phyloP scores from a whole-genome alignment of 2,797 vertebrate species.

The Cryptoblepharus egeriae region DNA sequence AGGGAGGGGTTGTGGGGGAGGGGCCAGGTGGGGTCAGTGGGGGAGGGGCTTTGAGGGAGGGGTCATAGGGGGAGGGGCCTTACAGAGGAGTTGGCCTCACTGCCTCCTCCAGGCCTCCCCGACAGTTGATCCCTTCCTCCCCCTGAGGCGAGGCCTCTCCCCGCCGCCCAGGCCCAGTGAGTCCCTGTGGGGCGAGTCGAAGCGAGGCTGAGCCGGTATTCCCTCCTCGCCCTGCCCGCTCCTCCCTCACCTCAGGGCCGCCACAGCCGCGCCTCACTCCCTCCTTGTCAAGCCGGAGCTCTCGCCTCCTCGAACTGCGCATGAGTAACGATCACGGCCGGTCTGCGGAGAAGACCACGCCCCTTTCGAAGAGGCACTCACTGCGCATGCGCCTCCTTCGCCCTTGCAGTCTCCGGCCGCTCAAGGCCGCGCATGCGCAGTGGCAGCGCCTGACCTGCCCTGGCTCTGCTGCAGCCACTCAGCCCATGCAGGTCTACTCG shows the following conservation, averaged over 20 bases:
- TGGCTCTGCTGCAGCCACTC: neutral
- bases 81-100: too few relatives aligned
- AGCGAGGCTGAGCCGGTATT: too few relatives aligned
- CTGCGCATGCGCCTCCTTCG: neutral
- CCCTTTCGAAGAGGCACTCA: rapidly evolving
- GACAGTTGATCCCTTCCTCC: neutral
- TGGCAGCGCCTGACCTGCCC: too few relatives aligned
- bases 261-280: neutral
- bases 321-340: slow-evolving; percentile 27
- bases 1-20: too few relatives aligned
- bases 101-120: neutral
- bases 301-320: slow-evolving; percentile 15
- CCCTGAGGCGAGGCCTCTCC: neutral
- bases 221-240: neutral
- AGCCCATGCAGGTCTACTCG: too few relatives aligned
- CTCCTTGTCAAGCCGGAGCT: slow-evolving; percentile 21
- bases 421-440: neutral
- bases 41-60: too few relatives aligned
- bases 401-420: neutral
- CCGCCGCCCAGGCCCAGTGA: neutral
- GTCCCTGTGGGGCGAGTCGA: neutral
- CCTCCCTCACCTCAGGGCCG: slow-evolving; percentile 14
- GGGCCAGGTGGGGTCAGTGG: too few relatives aligned
- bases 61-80: too few relatives aligned
- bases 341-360: neutral